Percentiles rank a stretch among this genome's conserved stretches.
Evolutionary conservation across 2,797 vertebrate genomes (phyloP).

Genomic region (Spatula versicolor): DNA sequence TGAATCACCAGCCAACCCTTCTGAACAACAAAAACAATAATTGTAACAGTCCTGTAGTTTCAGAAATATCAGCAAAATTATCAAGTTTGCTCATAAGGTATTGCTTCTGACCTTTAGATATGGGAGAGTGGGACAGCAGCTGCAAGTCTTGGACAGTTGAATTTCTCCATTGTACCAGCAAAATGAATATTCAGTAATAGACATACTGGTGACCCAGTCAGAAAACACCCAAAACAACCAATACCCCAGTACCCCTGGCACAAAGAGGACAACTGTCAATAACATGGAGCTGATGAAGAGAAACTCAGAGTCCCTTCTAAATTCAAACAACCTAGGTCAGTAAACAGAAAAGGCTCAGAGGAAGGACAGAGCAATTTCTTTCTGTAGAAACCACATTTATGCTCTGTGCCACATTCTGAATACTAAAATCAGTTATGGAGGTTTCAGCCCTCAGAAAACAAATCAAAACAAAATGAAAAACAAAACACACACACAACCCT

Average conservation of each 20-base stretch:
- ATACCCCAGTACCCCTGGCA: neutral
- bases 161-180: neutral
- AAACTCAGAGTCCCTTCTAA: neutral
- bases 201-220: neutral
- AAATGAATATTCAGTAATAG: neutral
- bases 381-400: neutral
- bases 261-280: neutral
- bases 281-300: neutral
- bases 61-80: neutral
- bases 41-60: neutral
- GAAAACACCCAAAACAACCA: neutral
- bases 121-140: neutral
- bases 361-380: neutral
- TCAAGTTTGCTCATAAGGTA: neutral
- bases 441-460: neutral
- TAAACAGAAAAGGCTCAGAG: neutral
- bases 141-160: neutral
- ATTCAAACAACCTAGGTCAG: neutral
- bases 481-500: fast-evolving
- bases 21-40: neutral
- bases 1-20: neutral
- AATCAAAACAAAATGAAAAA: neutral
- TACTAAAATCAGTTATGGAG: neutral
- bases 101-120: neutral
- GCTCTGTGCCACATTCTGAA: neutral